Evolutionary conservation across 2,113 vertebrate species (phyloP).

Genomic region (Chloropsis hardwickii): DNA sequence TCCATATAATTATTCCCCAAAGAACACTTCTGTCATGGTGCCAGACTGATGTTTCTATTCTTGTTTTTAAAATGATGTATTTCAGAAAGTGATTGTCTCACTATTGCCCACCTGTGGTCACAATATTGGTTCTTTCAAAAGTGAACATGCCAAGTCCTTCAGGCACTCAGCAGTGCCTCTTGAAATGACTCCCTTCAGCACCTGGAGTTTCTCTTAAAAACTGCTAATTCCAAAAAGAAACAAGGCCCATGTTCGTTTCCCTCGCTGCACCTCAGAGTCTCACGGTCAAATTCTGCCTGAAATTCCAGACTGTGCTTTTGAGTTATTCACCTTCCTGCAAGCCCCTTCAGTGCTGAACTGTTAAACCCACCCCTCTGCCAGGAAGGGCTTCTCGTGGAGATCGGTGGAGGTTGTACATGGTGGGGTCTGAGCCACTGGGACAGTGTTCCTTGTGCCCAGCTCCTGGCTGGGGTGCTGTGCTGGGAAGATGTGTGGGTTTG

Average conservation of each 20-base stretch:
- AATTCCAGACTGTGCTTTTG: background rate
- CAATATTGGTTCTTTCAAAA: constrained; percentile 42
- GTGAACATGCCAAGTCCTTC: constrained; percentile 35
- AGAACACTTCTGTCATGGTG: constrained; percentile 53
- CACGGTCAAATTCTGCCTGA: background rate
- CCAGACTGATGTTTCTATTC: constrained; percentile 66
- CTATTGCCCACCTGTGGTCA: constrained; percentile 60
- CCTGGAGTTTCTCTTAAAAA: constrained; percentile 40
- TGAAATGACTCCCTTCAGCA: constrained; percentile 43
- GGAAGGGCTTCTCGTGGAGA: background rate
- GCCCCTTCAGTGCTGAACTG: background rate
- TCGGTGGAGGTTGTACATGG: fast-evolving
- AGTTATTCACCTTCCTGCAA: background rate
- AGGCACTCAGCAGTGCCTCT: constrained; percentile 12
- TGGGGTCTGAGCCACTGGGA: too few species aligned
- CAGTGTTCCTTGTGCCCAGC: fast-evolving
- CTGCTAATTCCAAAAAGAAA: constrained; percentile 4
- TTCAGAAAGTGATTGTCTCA: constrained; percentile 59
- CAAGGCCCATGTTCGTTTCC: background rate
- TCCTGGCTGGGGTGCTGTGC: fast-evolving
- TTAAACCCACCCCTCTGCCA: background rate
- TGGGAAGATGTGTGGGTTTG: background rate
- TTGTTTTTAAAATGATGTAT: constrained; percentile 61
- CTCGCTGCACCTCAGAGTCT: background rate
- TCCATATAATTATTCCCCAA: constrained; percentile 60